Percentiles rank a stretch among this genome's conserved stretches.
These are phyloP conservation scores for Anoura caudifer DNA, from an alignment of 2,113 vertebrate genomes.

Conservation along the genomic window DNA sequence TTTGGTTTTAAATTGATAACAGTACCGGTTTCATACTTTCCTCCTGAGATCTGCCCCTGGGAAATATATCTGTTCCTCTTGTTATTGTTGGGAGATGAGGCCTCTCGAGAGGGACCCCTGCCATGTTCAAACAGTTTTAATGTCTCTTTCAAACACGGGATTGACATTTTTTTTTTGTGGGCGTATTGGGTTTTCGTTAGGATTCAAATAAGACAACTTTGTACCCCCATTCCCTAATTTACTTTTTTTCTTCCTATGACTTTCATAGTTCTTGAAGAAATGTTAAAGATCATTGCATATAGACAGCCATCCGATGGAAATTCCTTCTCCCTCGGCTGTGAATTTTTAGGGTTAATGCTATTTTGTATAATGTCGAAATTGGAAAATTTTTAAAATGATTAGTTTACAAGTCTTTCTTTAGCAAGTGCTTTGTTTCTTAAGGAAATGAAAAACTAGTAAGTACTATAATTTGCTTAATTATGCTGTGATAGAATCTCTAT, in stretches of 20 bases:
- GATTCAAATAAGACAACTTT: slow-evolving; percentile 34
- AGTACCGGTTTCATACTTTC: background rate
- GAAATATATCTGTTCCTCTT: background rate
- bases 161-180: background rate
- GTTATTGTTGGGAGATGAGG: background rate
- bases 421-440: slow-evolving; percentile 50
- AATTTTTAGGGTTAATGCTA: slow-evolving; percentile 72
- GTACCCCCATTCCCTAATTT: background rate
- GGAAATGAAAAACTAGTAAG: slow-evolving; percentile 37
- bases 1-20: slow-evolving; percentile 45
- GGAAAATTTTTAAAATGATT: slow-evolving; percentile 74
- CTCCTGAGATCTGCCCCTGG: background rate
- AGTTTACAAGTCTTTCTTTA: slow-evolving; percentile 67
- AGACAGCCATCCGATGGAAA: background rate
- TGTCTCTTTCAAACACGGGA: background rate
- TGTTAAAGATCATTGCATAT: slow-evolving; percentile 5
- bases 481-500: slow-evolving; percentile 61
- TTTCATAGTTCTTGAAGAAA: slow-evolving; percentile 44
- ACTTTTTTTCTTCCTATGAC: background rate
- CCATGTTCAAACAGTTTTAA: slow-evolving; percentile 37
- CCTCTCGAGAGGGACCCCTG: background rate
- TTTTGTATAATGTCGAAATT: slow-evolving; percentile 66
- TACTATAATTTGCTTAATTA: slow-evolving; percentile 68
- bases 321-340: slow-evolving; percentile 61
- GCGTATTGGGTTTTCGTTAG: background rate